These are phyloP conservation scores for Malthinus flaveolus DNA, from an alignment of 2,888 invertebrate genomes.

Conservation along the genomic window DNA sequence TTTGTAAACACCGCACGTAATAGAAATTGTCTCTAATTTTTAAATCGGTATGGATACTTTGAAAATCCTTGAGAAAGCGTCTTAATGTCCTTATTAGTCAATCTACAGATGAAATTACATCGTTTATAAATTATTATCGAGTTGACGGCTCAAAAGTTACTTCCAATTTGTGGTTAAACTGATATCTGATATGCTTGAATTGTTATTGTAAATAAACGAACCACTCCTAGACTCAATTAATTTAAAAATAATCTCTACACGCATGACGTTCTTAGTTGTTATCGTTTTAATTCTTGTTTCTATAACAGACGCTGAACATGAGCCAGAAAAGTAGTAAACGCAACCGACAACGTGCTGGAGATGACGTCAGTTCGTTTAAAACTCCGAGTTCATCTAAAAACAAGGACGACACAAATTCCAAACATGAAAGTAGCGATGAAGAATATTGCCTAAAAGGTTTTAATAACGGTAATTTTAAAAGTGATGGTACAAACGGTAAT, in stretches of 20 bases:
- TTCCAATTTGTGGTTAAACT: slow-evolving; percentile 23
- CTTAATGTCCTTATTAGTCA: no score
- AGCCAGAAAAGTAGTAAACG: slow-evolving; percentile 19
- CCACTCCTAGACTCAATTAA: slow-evolving; percentile 8
- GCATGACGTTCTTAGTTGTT: not conserved
- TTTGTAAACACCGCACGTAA: no score
- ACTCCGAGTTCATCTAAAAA: slow-evolving; percentile 2
- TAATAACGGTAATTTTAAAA: not conserved
- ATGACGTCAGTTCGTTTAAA: slow-evolving; percentile 11
- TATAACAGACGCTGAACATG: slow-evolving; percentile 11
- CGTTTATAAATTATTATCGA: not conserved
- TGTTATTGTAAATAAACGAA: slow-evolving; percentile 12
- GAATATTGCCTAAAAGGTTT: slow-evolving; percentile 1
- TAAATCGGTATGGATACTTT: no score
- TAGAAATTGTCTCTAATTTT: no score
- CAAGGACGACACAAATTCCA: slow-evolving; percentile 11
- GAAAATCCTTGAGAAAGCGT: no score
- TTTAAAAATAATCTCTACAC: no score
- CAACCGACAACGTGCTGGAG: slow-evolving; percentile 16
- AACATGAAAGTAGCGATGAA: not conserved
- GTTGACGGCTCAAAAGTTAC: slow-evolving; percentile 18
- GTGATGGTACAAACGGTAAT: not conserved
- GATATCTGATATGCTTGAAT: slow-evolving; percentile 25
- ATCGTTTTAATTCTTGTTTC: not conserved
- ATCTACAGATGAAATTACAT: not conserved